Conservation (phyloP, 2,888 invertebrate species). For the Rhogogaster chlorosoma region DNA sequence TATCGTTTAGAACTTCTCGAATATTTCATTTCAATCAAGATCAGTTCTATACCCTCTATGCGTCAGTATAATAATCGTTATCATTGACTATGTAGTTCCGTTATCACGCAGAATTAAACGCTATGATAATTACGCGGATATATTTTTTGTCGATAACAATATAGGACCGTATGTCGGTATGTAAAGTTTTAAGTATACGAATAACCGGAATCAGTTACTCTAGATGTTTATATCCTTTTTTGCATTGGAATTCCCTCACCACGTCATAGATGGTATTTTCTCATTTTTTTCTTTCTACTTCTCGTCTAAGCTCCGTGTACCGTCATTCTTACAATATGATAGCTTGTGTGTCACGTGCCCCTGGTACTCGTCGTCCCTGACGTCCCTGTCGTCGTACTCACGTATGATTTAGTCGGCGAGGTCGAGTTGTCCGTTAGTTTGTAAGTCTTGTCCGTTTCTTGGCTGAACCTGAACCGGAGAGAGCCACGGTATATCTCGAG, state of each 20-base stretch:
- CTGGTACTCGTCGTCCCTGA: conserved; percentile 44
- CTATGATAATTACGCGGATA: neutral
- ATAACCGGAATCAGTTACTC: neutral
- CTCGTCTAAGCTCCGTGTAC: no score
- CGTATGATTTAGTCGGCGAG: conserved; percentile 44
- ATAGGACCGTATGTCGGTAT: neutral
- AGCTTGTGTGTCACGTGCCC: conserved; percentile 38
- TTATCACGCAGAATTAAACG: neutral
- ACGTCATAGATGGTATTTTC: neutral
- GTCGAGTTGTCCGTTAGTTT: conserved; percentile 49
- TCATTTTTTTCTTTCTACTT: neutral
- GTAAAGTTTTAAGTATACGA: neutral
- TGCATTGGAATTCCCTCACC: neutral
- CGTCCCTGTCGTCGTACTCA: conserved; percentile 38
- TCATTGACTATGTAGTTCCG: neutral
- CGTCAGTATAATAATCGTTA: neutral
- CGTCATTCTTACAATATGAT: conserved; percentile 19
- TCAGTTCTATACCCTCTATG: neutral
- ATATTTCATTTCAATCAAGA: neutral
- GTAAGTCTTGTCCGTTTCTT: conserved; percentile 34
- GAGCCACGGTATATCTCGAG: conserved; percentile 5
- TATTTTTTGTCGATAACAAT: neutral
- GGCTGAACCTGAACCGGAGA: conserved; percentile 24
- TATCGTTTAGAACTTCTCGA: neutral
- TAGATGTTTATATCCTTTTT: neutral